Conservation (phyloP, 2,797 vertebrate species). For the Sarcophilus harrisii region DNA sequence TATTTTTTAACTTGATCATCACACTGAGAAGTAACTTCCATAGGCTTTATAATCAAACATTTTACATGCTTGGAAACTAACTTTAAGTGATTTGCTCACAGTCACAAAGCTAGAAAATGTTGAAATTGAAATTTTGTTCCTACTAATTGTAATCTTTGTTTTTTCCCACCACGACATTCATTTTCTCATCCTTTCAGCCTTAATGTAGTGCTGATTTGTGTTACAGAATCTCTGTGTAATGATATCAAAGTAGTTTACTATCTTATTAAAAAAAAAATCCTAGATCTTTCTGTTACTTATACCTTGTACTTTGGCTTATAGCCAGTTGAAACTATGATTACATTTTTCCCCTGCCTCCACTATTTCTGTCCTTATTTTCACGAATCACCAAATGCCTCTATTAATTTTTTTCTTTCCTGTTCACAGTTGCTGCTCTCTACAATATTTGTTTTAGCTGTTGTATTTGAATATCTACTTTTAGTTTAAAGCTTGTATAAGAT, state of each 20-base stretch:
- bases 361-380: neutral
- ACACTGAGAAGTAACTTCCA: neutral
- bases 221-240: neutral
- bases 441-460: neutral
- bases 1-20: neutral
- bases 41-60: neutral
- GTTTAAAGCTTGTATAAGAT: neutral
- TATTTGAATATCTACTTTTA: neutral
- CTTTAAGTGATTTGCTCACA: neutral
- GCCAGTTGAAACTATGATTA: neutral
- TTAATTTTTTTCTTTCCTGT: neutral
- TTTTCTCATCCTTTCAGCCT: neutral
- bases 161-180: neutral
- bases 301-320: neutral
- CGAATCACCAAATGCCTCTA: neutral
- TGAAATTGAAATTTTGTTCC: neutral
- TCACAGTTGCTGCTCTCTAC: neutral
- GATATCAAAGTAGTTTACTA: neutral
- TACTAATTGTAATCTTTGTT: neutral
- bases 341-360: neutral
- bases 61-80: neutral
- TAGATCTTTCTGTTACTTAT: neutral
- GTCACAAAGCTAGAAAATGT: neutral
- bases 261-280: neutral
- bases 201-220: neutral